phyloP scores from a whole-genome alignment of 2,888 invertebrate species.

The Dicyrtomina minuta region DNA sequence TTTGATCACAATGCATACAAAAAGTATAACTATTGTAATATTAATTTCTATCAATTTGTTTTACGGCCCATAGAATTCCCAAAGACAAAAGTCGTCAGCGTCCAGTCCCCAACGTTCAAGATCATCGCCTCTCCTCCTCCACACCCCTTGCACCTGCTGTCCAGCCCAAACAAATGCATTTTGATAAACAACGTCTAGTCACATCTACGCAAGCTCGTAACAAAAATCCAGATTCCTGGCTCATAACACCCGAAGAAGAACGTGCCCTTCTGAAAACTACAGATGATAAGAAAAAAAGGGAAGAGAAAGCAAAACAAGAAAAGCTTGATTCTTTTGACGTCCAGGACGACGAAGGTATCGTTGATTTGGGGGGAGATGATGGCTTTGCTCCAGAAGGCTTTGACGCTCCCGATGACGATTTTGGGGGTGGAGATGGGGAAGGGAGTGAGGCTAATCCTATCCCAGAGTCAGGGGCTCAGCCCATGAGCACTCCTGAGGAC shows the following conservation, averaged over 20 bases:
- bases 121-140: background rate
- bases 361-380: background rate
- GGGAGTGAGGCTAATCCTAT: conserved; percentile 20
- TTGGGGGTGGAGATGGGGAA: conserved; percentile 9
- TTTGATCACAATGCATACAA: no score
- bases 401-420: background rate
- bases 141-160: background rate
- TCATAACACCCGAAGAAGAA: conserved; percentile 14
- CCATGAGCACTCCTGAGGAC: conserved; percentile 26
- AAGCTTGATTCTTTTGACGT: background rate
- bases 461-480: conserved; percentile 22
- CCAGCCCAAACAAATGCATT: background rate
- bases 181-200: conserved; percentile 12
- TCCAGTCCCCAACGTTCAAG: background rate
- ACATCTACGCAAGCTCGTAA: background rate
- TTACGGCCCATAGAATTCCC: conserved; percentile 15
- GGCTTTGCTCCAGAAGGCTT: background rate
- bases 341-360: background rate
- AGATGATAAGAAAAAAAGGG: background rate
- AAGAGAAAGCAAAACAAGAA: background rate
- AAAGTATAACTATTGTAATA: no score
- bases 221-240: background rate
- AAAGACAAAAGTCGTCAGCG: background rate
- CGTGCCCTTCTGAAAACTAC: conserved; percentile 3
- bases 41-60: no score